Base-by-base conservation (phyloP, 1,140 invertebrate genomes). In the Drosophila busckii region DNA sequence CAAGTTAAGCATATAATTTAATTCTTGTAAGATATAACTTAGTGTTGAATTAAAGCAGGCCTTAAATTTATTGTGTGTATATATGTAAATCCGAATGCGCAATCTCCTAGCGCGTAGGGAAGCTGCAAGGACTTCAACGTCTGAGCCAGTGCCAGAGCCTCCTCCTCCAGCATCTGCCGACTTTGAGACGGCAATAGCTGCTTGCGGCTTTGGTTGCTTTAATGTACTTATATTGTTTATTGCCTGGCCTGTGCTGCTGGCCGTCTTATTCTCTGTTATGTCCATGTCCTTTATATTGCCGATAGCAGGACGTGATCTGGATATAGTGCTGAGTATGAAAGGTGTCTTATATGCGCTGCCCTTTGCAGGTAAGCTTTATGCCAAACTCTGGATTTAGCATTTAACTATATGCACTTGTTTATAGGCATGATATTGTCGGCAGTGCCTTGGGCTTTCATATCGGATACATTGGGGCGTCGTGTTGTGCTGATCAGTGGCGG, bases 381-480 rank as follows among this genome's bases (percentile, higher is more conserved):
- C 4, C 9, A 13, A 6, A 23, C 0, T 17, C 4, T 2, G 9
- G 0, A 2, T 9, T 31, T 0, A 1, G 0, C 6, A 0, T 2
- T 29, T 10, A 22, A 16, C n/a, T 22, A 10, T 15, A 12, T 8
- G 2, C 7, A 9, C 2, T 15, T n/a, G 17, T n/a, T 69, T 82
- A 9, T 62, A 93, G 95, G 95, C 35, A 96, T 95, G 94, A 91
- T 96, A 63, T 88, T 91, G 0, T 94, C 94, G 42, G 94, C 93
- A 0, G 89, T 94, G 65, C 69, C 95, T 2, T 96, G 94, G 94
- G 95, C 94, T 2, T 94, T 92, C 46, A 70, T 95, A 3, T 93
- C 93, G 0, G 95, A 96, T 75, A 91, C 92, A 0, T 87, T 92
- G n/a, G 95, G 95, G 0, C 89, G 95, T 3, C 89, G 90, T 29